A percentile compares a stretch with the other conserved stretches of the same genome.
Evolutionary conservation across 2,113 vertebrate species (phyloP).

Genomic region (Lycaon pictus): DNA sequence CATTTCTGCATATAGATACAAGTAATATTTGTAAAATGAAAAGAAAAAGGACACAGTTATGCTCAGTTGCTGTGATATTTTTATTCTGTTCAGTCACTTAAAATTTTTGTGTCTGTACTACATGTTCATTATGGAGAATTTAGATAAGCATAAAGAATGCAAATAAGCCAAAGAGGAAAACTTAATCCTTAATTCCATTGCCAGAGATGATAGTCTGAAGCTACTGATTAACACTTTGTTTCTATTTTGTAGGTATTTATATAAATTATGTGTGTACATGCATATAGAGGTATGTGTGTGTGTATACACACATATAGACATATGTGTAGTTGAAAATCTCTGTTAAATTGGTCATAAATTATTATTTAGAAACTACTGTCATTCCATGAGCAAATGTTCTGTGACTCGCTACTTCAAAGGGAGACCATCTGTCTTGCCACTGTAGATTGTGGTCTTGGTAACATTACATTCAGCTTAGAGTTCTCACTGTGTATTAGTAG

Average conservation of each 20-base stretch:
- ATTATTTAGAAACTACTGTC: neutral
- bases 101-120: neutral
- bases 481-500: neutral
- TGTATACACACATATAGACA: neutral
- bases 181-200: neutral
- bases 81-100: neutral
- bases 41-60: neutral
- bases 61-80: neutral
- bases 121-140: neutral
- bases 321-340: neutral
- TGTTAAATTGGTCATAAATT: neutral
- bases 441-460: neutral
- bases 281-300: neutral
- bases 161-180: conserved; percentile 11
- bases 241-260: neutral
- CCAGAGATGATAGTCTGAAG: neutral
- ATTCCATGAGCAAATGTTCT: neutral
- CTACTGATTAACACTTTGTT: neutral
- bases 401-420: neutral
- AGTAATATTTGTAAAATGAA: conserved; percentile 3
- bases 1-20: neutral
- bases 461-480: neutral
- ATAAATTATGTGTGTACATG: neutral
- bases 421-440: neutral
- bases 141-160: neutral